Percentiles rank a stretch among this genome's conserved stretches.
Evolutionary conservation across 2,113 vertebrate species (phyloP).

Genomic region (human): GRCh38 chr14:60241001-60241500

Average conservation of each 20-base stretch:
- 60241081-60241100: background rate
- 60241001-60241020: background rate
- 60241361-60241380: background rate
- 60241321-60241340: background rate
- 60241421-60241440: background rate
- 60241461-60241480: conserved; percentile 28
- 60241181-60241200: background rate
- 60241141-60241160: background rate
- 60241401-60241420: background rate
- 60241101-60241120: background rate
- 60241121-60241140: background rate
- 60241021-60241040: background rate
- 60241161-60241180: background rate
- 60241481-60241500: background rate
- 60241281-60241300: background rate
- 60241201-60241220: background rate
- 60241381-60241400: conserved; percentile 3
- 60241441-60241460: conserved; percentile 1
- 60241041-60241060: background rate
- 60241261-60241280: background rate
- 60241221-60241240: background rate
- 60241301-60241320: background rate
- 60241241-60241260: background rate
- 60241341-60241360: background rate
- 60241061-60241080: background rate